Evolutionary conservation across 2,113 vertebrate genomes (phyloP), one percentile per base, ranked within the genome.

Genomic region (Candoia aspera): DNA sequence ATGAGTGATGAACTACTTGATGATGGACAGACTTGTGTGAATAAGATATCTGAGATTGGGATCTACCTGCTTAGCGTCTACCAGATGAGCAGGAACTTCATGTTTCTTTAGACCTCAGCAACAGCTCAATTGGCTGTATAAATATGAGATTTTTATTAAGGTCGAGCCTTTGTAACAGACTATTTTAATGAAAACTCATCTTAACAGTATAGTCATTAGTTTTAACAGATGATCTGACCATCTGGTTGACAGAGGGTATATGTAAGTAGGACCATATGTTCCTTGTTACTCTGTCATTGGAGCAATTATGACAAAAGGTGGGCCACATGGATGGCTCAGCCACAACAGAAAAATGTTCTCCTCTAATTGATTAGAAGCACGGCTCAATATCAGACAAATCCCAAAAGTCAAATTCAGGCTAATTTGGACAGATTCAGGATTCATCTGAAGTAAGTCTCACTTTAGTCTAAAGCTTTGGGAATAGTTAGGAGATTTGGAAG

Each of bases 201-300:
- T 95, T 60, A 37, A 62, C 91, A 91, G 37, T 19, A 84, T 21
- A 57, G 57, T 10, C 62, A 73, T 58, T 85, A 58, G 42, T 91
- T 91, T 53, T 91, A 91, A 95, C 94, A 93, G 86, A 94, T 92
- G 84, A 53, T 93, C 73, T 49, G 49, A 15, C 94, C 93, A 95
- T 93, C 94, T 96, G 95, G 55, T 95, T 94, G 90, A 87, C 53
- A 15, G 88, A 94, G 88, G 86, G n/a, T 53, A 94, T 89, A 29
- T 88, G 4, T 88, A 42, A 94, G 46, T 88, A 90, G 55, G 64
- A 57, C 89, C 94, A 96, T 96, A 94, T 94, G 95, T 87, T 95
- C 87, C 93, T 92, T 95, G 94, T 95, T 96, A 94, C 19, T 84
- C 91, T 94, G 93, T 94, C 91, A 94, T 95, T 91, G 95, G 95